Evolutionary conservation across 1,140 invertebrate species (phyloP), one percentile per base, ranked within the genome.

Genomic region (Drosophila albomicans): DNA sequence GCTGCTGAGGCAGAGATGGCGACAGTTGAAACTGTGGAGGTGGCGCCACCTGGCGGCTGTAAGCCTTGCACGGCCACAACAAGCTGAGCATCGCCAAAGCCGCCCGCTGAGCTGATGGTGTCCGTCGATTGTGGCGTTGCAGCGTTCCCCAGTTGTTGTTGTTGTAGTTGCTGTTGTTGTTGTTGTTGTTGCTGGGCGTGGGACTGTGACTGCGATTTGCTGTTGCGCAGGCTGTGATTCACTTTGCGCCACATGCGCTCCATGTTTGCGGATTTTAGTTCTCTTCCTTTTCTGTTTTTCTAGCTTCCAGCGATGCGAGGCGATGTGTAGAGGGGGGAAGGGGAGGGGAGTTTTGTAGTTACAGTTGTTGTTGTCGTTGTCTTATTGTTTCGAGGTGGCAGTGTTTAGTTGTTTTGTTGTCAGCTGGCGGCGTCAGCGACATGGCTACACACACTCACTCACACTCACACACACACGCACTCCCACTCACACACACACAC

Each of bases 231-330:
- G 64, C 91, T 92, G 66, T 92, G 91, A 72, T 92, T 92, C 20
- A 92, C 91, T 72, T 92, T 92, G 48, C 91, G 90, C 91, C 91
- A 92, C 91, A 92, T 91, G 59, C 91, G 91, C 61, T 92, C 91
- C 91, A 92, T 92, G 20, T 35, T 43, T 49, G 15, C 41, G 28
- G 30, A 35, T 20, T 32, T 16, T 20, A 7, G 46, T 73, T 30
- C 15, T 46, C 15, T 43, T 52, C 8, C 46, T 67, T 74, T 57
- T 75, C 7, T 49, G 62, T 58, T 78, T 80, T 87, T 87, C 85
- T 87, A 89, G 54, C 80, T 87, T 84, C 85, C 28, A 61, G 72
- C 71, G 41, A 13, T 46, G 11, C 71, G 41, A 13, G 38, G 11
- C n/a, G 25, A 11, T 7, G 41, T 25, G 20, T 25, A 11, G 25